Evolutionary conservation across 2,113 vertebrate genomes (phyloP), one percentile per base, ranked within the genome.

Genomic region (Nannospalax galili): DNA sequence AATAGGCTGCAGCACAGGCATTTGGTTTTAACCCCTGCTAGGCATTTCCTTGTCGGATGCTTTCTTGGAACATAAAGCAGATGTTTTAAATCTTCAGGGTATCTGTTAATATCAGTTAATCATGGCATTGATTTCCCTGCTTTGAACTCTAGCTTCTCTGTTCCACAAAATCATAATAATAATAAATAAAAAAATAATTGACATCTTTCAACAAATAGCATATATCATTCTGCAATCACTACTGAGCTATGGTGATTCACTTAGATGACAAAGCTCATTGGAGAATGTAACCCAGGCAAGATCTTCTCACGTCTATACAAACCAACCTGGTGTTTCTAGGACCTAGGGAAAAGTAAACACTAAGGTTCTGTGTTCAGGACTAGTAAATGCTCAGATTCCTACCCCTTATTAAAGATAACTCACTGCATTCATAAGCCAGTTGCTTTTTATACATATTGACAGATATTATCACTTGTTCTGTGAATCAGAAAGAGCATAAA

Each of bases 1-100:
- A 99, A 98, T 98, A 98, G 98, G 99, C 98, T 99, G 98, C 98
- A 84, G 94, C 3, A 28, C 98, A 98, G 98, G 98, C 98, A 98
- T 98, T 97, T 91, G 98, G 98, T 98, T 98, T 98, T 99, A 99
- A 99, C 99, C 98, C 98, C 98, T 98, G 96, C 92, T 90, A 98
- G 98, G 98, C 98, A 98, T 97, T 97, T 97, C 96, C 97, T 97
- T 97, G 97, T 95, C 58, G 0, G 81, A 28, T 24, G 92, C 93
- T 97, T 96, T 97, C 85, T 94, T 56, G 56, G 88, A 91, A 94
- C 94, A 95, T 94, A 97, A 40, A 84, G 91, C 45, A 45, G 94
- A 94, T 95, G 52, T 10, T 96, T 84, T 95, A 94, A 97, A 98
- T 95, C 97, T 97, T 97, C 32, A 0, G 96, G 86, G 95, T 94